Evolutionary conservation across 2,797 vertebrate genomes (phyloP).

Genomic region (Momotus momota): DNA sequence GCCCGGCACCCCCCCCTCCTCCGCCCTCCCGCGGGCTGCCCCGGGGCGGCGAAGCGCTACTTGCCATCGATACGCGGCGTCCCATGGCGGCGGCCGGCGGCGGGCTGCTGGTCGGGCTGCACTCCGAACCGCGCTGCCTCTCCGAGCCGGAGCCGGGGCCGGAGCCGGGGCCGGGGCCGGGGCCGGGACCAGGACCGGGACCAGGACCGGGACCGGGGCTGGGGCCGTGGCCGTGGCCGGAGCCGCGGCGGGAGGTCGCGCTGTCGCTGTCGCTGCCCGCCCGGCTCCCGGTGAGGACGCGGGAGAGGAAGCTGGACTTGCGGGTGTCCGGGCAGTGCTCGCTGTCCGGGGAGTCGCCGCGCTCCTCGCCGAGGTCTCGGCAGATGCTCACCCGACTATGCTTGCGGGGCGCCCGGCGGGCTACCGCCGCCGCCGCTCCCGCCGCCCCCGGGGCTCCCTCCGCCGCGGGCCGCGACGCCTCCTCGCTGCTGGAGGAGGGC

Average conservation of each 20-base stretch:
- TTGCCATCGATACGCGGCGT: slow-evolving; percentile 92
- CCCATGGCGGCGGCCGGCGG: slow-evolving; percentile 80
- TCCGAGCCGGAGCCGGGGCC: slow-evolving; percentile 76
- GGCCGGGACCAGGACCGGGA: too few relatives aligned
- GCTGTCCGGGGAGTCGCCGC: slow-evolving; percentile 83
- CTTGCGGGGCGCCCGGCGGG: slow-evolving; percentile 64
- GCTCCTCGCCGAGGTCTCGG: slow-evolving; percentile 83
- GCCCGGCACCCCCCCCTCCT: background rate
- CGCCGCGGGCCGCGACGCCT: slow-evolving; percentile 69
- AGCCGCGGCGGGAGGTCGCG: slow-evolving; percentile 74
- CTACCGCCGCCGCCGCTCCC: slow-evolving; percentile 73
- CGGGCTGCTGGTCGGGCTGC: slow-evolving; percentile 72
- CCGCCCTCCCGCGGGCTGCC: background rate
- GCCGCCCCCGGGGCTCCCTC: slow-evolving; percentile 49
- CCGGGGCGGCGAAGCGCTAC: slow-evolving; percentile 71
- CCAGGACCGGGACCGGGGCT: too few relatives aligned
- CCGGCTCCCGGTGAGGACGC: slow-evolving; percentile 84
- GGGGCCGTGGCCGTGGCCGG: too few relatives aligned
- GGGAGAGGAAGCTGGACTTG: slow-evolving; percentile 89
- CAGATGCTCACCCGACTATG: slow-evolving; percentile 81
- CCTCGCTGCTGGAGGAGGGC: slow-evolving; percentile 80
- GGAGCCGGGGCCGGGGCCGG: slow-evolving; percentile 55
- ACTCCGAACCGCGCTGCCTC: slow-evolving; percentile 76
- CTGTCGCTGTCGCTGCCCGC: slow-evolving; percentile 80
- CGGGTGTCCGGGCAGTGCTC: slow-evolving; percentile 79